Conservation (phyloP, 37 sponge, comb jelly and placozoan genomes). For the Ephydatia muelleri region DNA sequence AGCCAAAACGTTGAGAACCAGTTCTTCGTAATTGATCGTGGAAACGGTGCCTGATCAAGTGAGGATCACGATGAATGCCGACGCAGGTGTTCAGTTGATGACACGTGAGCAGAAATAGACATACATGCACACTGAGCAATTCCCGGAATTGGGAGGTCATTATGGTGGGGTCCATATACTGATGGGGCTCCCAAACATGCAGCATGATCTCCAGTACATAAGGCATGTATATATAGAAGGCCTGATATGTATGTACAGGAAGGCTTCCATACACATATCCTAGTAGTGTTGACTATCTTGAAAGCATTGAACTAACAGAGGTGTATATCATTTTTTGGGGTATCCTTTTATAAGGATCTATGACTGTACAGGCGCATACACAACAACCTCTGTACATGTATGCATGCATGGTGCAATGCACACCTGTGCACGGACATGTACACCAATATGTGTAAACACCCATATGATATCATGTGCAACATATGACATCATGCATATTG, state of each 20-base stretch:
- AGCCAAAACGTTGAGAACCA: constrained; percentile 59
- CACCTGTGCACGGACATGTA: too few relatives aligned
- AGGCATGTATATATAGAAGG: too few relatives aligned
- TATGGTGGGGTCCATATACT: too few relatives aligned
- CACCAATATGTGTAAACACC: too few relatives aligned
- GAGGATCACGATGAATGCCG: not conserved
- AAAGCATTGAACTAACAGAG: not conserved
- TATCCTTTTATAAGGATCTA: not conserved
- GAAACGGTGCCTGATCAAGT: constrained; percentile 9
- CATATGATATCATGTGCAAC: too few relatives aligned
- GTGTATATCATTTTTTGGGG: not conserved
- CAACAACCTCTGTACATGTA: not conserved
- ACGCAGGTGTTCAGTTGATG: too few relatives aligned
- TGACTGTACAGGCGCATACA: not conserved
- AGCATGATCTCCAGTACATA: too few relatives aligned
- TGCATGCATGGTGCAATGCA: too few relatives aligned
- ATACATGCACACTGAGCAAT: not conserved
- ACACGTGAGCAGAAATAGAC: not conserved
- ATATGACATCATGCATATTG: too few relatives aligned
- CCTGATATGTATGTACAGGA: too few relatives aligned
- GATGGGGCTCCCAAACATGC: too few relatives aligned
- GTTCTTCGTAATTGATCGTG: constrained; percentile 36
- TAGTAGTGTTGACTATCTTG: not conserved
- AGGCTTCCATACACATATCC: not conserved
- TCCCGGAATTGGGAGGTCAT: too few relatives aligned